These are phyloP conservation scores for Acanthaster planci DNA, from an alignment of 35 echinoderm and acorn worm species.

Conservation along the genomic window DNA sequence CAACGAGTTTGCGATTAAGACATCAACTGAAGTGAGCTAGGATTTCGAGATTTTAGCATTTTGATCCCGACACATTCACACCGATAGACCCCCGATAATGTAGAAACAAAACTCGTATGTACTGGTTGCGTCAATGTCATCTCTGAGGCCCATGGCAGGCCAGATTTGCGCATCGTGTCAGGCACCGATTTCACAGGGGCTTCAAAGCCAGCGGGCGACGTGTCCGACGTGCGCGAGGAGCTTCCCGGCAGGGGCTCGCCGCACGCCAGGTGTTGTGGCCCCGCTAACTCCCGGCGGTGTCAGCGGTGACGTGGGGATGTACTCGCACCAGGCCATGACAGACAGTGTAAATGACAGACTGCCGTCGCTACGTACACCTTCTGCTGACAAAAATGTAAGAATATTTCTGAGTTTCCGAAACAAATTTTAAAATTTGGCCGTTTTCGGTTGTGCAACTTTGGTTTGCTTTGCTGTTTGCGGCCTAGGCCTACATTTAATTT, in stretches of 20 bases:
- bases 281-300: background rate
- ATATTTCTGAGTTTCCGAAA: background rate
- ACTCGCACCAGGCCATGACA: background rate
- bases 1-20: too few relatives aligned
- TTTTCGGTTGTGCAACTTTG: too few relatives aligned
- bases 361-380: slow-evolving; percentile 37
- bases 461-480: too few relatives aligned
- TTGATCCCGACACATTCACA: too few relatives aligned
- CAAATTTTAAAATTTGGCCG: too few relatives aligned
- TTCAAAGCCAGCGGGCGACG: slow-evolving; percentile 40
- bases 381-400: slow-evolving; percentile 28
- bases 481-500: too few relatives aligned
- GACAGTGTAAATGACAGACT: slow-evolving; percentile 20
- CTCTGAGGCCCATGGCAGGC: slow-evolving; percentile 41
- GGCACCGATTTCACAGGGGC: slow-evolving; percentile 38
- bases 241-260: background rate
- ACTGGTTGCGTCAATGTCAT: background rate
- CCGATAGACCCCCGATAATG: too few relatives aligned
- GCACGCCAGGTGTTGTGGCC: background rate
- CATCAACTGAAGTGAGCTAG: too few relatives aligned
- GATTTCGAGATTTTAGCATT: too few relatives aligned
- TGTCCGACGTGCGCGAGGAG: slow-evolving; percentile 49
- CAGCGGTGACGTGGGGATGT: background rate
- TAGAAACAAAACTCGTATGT: too few relatives aligned
- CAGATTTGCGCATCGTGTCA: slow-evolving; percentile 58